Evolutionary conservation across 2,888 invertebrate species (phyloP), one percentile per base, ranked within the genome.

Genomic region (Mycalesis mineus): DNA sequence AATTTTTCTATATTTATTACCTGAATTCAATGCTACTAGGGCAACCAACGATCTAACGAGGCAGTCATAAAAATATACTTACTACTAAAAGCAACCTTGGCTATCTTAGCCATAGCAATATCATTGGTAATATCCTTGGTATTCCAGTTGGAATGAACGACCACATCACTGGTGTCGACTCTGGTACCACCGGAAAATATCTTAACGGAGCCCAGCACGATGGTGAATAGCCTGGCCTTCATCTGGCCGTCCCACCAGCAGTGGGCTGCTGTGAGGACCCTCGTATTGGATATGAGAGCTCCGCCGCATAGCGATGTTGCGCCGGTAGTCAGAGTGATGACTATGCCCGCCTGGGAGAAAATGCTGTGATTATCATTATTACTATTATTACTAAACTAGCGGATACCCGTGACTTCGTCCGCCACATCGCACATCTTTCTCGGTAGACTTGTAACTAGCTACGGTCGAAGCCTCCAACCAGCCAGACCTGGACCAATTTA

Each of bases 231-330:
- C 0, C 47, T 68, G 0, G 84, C 84, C 56, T 78, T 82, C 55
- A 62, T 77, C 52, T 72, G 61, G 0, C 88, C 88, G 6, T 88
- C 88, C 71, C 74, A 82, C 88, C 87, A 88, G 68, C 88, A 88
- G 53, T 88, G 88, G 0, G 86, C 88, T 0, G 88, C 88, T 0
- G 87, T 85, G 0, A 88, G 66, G 7, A 87, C 75, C 7, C 81
- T 66, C 0, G 73, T 84, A 39, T 68, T 66, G 4, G 87, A 85
- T 28, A 88, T 60, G 2, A 88, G 70, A 1, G 84, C 74, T 0
- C 88, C 88, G 0, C 88, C 87, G 28, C 88, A 88, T 8, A 88
- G 64, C 4, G 88, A 88, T 0, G 77, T 74, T 70, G 69, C 73
- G 0, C 84, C 80, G 0, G 75, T 73, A 0, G 75, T 80, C 0